These are phyloP conservation scores for Nomada flava DNA, from an alignment of 2,888 invertebrate genomes.

Conservation along the genomic window DNA sequence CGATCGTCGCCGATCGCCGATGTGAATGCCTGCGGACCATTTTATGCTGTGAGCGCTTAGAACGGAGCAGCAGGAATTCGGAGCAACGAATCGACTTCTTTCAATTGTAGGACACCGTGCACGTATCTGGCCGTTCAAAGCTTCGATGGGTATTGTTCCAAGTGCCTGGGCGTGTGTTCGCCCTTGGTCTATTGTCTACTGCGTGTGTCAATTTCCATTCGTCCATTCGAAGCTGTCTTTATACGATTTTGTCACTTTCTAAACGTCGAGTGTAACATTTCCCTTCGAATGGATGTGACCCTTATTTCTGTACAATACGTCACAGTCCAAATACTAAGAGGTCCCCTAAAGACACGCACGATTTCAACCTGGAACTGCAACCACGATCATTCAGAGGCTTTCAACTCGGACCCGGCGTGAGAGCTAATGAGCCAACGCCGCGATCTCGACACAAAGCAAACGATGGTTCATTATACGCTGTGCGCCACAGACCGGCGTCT, in stretches of 20 bases:
- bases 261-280: no score
- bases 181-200: background rate
- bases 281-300: background rate
- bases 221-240: background rate
- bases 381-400: constrained; percentile 17
- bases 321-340: background rate
- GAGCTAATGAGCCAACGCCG: constrained; percentile 62
- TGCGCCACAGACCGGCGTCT: constrained; percentile 27
- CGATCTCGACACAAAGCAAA: constrained; percentile 57
- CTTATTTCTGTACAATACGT: constrained; percentile 2
- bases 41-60: constrained; percentile 7
- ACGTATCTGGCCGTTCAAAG: background rate
- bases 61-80: constrained; percentile 5
- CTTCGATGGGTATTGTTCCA: background rate
- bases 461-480: constrained; percentile 56
- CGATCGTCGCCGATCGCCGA: constrained; percentile 15
- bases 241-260: no score
- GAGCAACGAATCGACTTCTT: background rate
- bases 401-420: constrained; percentile 48
- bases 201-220: background rate
- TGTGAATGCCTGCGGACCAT: constrained; percentile 25
- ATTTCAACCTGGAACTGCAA: constrained; percentile 36
- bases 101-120: background rate
- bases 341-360: background rate
- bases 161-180: background rate